Percentiles rank a stretch among this genome's conserved stretches.
phyloP scores from a whole-genome alignment of 1,140 invertebrate genomes.

The Pseudobourletiella spinata region DNA sequence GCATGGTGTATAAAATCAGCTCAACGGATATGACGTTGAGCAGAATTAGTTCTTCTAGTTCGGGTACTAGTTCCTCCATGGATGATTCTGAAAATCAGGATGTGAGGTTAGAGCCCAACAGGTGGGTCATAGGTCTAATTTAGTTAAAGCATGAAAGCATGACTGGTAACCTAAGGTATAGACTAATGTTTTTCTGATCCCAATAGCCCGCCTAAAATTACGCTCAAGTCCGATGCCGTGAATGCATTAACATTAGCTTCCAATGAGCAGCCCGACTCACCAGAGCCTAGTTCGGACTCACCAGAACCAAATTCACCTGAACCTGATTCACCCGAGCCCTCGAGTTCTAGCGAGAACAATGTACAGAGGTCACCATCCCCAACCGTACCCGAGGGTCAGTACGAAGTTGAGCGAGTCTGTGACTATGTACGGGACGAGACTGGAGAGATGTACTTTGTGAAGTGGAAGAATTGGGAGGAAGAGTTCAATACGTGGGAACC shows the following conservation, averaged over 20 bases:
- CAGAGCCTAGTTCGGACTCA: no score
- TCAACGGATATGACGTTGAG: no score
- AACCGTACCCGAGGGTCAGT: conserved; percentile 24
- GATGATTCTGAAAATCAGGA: no score
- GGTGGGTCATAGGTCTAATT: neutral
- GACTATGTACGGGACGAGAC: conserved; percentile 27
- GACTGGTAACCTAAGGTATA: no score
- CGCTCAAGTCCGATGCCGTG: neutral
- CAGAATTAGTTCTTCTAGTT: no score
- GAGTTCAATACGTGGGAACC: conserved; percentile 33
- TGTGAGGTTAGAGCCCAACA: neutral
- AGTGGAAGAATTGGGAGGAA: conserved; percentile 32
- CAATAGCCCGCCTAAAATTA: neutral
- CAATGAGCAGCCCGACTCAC: no score
- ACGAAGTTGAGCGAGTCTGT: conserved; percentile 38
- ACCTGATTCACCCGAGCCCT: neutral
- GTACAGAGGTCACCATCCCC: conserved; percentile 4
- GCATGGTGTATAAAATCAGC: no score
- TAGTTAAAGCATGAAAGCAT: neutral
- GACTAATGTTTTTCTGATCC: neutral
- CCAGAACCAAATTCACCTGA: neutral
- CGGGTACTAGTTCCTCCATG: no score
- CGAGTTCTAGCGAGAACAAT: neutral
- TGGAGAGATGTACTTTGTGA: conserved; percentile 24
- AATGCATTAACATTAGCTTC: no score